Base-by-base conservation (phyloP, 2,797 vertebrate species). In the Tolypeutes matacus region DNA sequence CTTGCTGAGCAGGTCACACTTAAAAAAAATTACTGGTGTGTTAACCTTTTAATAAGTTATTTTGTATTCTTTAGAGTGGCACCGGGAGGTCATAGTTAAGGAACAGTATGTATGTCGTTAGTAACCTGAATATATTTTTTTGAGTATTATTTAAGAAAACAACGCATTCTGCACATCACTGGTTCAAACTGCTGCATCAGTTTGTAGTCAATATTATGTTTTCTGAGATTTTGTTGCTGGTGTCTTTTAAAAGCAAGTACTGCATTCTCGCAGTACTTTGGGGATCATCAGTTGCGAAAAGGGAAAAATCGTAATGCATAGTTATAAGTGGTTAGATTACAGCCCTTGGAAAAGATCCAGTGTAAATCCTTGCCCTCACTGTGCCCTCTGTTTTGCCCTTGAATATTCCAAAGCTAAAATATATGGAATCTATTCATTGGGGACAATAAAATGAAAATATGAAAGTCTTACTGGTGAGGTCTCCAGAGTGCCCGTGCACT, bases 331-430 rank as follows among this genome's bases (percentile, higher is more conserved):
- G 70, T 91, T 90, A 64, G 84, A 78, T 62, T 14, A 64, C 72
- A 86, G 91, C 51, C 69, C 92, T 96, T 95, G 92, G 72, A 94
- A 93, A 70, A 27, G 87, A 93, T 86, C 95, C 96, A 83, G 6
- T 42, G 34, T 93, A 75, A 93, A 91, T 77, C 80, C 75, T 91
- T 86, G 87, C 92, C 62, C 90, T 92, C 73, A 46, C 7, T 12
- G 46, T 96, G 95, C 93, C 92, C 92, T 91, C 94, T 92, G 78
- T 94, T 95, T 95, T 94, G 96, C 36, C 96, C 96, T 97, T 95
- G 95, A 94, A 15, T 93, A 58, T 21, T 46, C 46, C 65, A 62
- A 72, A 96, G 72, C 67, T 89, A 51, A 91, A 80, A 80, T 51
- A 31, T 49, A 36, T 69, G 81, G 84, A 58, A 70, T 81, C 73